Percentiles rank a stretch among this genome's conserved stretches.
Evolutionary conservation across 2,888 invertebrate genomes (phyloP).

Genomic region (Nezara viridula): DNA sequence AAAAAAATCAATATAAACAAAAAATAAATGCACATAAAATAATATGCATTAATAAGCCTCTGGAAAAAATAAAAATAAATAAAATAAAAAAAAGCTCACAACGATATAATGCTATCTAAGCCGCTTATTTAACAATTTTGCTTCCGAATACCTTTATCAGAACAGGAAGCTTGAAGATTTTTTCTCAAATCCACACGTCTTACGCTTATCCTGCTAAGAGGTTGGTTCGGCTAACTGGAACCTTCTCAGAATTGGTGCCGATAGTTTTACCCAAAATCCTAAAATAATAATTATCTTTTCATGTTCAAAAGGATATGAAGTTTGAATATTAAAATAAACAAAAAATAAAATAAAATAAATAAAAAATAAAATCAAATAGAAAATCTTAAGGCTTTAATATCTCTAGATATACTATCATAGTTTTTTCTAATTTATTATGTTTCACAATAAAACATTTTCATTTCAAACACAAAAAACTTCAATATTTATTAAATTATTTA

Average conservation of each 20-base stretch:
- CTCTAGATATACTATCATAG: neutral
- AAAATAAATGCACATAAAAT: neutral
- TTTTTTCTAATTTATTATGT: neutral
- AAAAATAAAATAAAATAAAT: neutral
- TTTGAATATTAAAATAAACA: slow-evolving; percentile 10
- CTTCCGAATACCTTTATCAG: slow-evolving; percentile 37
- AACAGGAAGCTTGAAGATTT: slow-evolving; percentile 30
- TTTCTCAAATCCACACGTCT: slow-evolving; percentile 2
- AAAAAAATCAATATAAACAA: neutral
- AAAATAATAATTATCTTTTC: slow-evolving; percentile 42
- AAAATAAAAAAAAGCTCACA: slow-evolving; percentile 18
- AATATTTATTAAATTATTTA: neutral
- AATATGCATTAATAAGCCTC: slow-evolving; percentile 34
- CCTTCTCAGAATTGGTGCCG: slow-evolving; percentile 3
- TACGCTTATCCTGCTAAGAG: slow-evolving; percentile 35
- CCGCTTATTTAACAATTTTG: slow-evolving; percentile 27
- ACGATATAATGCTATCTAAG: slow-evolving; percentile 40
- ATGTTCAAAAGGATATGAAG: slow-evolving; percentile 38
- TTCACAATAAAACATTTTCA: neutral
- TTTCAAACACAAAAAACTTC: neutral
- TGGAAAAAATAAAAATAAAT: neutral
- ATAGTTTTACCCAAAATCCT: slow-evolving; percentile 40
- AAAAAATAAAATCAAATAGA: neutral
- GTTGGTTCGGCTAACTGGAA: slow-evolving; percentile 25
- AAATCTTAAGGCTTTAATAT: neutral